Percentiles rank a stretch among this genome's conserved stretches.
Evolutionary conservation across 1,140 invertebrate genomes (phyloP).

Genomic region (Leptoteleia sp.): DNA sequence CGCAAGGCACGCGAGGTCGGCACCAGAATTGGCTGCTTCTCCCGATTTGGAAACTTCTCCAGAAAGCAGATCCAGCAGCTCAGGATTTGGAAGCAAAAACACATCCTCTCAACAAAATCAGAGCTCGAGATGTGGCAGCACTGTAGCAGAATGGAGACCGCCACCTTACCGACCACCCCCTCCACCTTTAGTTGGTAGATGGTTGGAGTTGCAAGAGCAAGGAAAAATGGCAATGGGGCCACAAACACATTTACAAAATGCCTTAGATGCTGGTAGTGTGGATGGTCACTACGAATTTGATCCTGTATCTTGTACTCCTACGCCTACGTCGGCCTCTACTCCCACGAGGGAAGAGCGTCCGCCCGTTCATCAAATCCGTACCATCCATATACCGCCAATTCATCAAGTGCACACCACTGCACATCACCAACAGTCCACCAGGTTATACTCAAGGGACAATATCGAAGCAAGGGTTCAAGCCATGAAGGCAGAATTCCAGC

Average conservation of each 20-base stretch:
- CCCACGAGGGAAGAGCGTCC: constrained; percentile 83
- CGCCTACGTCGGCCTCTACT: constrained; percentile 85
- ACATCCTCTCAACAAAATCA: constrained; percentile 92
- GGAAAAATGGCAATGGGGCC: constrained; percentile 57
- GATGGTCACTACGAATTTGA: constrained; percentile 98
- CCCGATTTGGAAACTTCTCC: constrained; percentile 88
- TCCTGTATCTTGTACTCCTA: constrained; percentile 87
- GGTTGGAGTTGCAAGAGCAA: constrained; percentile 82
- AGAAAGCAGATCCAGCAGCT: constrained; percentile 92
- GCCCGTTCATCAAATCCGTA: constrained; percentile 75
- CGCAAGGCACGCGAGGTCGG: constrained; percentile 84
- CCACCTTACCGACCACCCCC: constrained; percentile 87
- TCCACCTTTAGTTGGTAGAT: constrained; percentile 83
- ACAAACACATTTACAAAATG: constrained; percentile 71
- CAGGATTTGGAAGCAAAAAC: constrained; percentile 95
- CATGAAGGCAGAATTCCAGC: constrained; percentile 97
- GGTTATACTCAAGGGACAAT: constrained; percentile 83
- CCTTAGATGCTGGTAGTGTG: constrained; percentile 91
- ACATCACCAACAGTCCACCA: constrained; percentile 77
- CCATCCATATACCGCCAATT: constrained; percentile 73
- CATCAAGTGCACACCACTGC: constrained; percentile 77
- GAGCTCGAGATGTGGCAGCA: constrained; percentile 86
- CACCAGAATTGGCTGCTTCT: constrained; percentile 84
- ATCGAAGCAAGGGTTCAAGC: constrained; percentile 95
- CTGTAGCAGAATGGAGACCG: constrained; percentile 87